Evolutionary conservation across 2,113 vertebrate species (phyloP), one percentile per base, ranked within the genome.

Genomic region (Nibea albiflora): DNA sequence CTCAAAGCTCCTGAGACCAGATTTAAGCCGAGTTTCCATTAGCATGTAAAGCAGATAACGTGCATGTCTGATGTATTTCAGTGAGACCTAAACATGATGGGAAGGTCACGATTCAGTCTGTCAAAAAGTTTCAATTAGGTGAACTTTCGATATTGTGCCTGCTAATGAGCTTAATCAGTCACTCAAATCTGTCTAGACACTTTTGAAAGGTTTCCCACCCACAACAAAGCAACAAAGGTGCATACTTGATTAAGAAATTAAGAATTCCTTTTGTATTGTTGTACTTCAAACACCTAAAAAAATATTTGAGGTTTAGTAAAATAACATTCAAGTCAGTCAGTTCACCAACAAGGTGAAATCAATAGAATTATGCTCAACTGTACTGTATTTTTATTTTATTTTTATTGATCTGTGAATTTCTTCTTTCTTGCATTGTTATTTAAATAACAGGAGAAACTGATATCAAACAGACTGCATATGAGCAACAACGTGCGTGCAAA

Each of bases 161-260:
- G 39, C 46, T 82, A 79, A 89, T 80, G 56, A 64, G 83, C 17
- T 69, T 78, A 83, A 93, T 91, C 87, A 75, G 49, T 93, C 81
- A 91, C 24, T 80, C 71, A 76, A 66, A 89, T 82, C 14, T 57
- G 57, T 85, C 73, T 44, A 50, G 85, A 86, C 85, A 80, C 62
- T n/a, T 84, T 76, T 24, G 73, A 82, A 86, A 88, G 69, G 73
- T 80, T 85, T 77, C 3, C 42, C 57, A 12, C 74, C 72, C 67
- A 80, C 16, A 82, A 72, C 20, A 85, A 73, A 78, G 35, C 20
- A 50, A 19, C 39, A 14, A 11, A 39, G 12, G 53, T 53, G 47
- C 35, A 57, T 16, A 66, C 50, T 22, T 70, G 7, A 60, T 46
- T 39, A 26, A 44, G 53, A 24, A 62, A 77, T 76, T 49, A 56